These are phyloP conservation scores for Melanchra persicariae DNA, from an alignment of 2,888 invertebrate species.

Conservation along the genomic window DNA sequence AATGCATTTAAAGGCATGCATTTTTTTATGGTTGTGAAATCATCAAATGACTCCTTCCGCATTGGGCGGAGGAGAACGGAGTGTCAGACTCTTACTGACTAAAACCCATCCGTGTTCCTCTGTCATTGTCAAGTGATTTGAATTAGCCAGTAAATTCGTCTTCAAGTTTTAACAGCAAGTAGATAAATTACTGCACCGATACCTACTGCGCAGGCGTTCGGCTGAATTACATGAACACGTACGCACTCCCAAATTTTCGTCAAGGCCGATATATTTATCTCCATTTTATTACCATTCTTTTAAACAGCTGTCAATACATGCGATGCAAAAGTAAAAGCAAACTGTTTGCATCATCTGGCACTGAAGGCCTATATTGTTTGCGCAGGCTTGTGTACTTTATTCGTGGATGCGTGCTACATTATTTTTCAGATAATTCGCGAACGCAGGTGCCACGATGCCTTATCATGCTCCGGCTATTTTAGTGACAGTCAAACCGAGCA, in stretches of 20 bases:
- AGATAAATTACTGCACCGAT: slow-evolving; percentile 16
- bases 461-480: slow-evolving; percentile 72
- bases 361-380: slow-evolving; percentile 58
- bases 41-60: too few species aligned
- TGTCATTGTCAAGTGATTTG: background rate
- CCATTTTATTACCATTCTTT: slow-evolving; percentile 41
- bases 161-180: background rate
- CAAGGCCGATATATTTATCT: slow-evolving; percentile 52
- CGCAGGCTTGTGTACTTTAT: slow-evolving; percentile 43
- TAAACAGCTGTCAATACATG: slow-evolving; percentile 58
- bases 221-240: slow-evolving; percentile 26
- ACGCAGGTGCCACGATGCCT: slow-evolving; percentile 70
- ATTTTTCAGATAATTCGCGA: slow-evolving; percentile 60
- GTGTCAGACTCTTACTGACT: too few species aligned
- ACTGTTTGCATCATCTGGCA: slow-evolving; percentile 42
- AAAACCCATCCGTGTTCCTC: too few species aligned
- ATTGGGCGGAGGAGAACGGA: too few species aligned
- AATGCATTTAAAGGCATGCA: background rate
- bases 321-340: slow-evolving; percentile 42
- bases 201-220: slow-evolving; percentile 17
- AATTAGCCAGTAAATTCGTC: background rate
- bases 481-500: slow-evolving; percentile 62
- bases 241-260: slow-evolving; percentile 46
- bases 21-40: too few species aligned
- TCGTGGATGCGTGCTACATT: slow-evolving; percentile 40